phyloP scores from a whole-genome alignment of 2,113 vertebrate genomes.

The Elaphurus davidianus region DNA sequence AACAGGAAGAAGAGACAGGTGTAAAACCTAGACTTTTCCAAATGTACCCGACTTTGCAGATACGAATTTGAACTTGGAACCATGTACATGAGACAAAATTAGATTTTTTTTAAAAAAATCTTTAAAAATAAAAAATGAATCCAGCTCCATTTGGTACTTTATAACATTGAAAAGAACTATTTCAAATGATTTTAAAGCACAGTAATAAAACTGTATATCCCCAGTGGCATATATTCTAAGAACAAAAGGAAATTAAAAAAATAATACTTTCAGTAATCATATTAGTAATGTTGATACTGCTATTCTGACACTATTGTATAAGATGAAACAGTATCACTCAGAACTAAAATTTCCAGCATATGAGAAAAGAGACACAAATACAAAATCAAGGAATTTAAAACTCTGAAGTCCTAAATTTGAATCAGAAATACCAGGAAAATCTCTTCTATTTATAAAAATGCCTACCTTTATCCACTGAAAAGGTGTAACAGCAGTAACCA shows the following conservation, averaged over 20 bases:
- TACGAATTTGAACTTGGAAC: background rate
- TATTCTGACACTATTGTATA: background rate
- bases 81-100: slow-evolving; percentile 13
- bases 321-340: background rate
- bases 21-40: background rate
- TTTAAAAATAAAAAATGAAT: slow-evolving; percentile 1
- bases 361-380: background rate
- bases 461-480: background rate
- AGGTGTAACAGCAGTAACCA: background rate
- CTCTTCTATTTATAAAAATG: background rate
- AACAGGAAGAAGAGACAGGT: background rate
- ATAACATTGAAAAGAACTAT: background rate
- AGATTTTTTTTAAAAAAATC: background rate
- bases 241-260: background rate
- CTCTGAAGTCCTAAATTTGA: background rate
- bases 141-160: background rate
- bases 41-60: background rate
- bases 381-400: slow-evolving; percentile 24
- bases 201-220: background rate
- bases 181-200: background rate
- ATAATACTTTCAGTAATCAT: background rate
- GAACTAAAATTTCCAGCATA: background rate
- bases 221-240: background rate
- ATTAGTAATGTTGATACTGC: background rate
- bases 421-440: background rate